Evolutionary conservation across 2,113 vertebrate species (phyloP).

Genomic region (Neopipo cinnamomea): DNA sequence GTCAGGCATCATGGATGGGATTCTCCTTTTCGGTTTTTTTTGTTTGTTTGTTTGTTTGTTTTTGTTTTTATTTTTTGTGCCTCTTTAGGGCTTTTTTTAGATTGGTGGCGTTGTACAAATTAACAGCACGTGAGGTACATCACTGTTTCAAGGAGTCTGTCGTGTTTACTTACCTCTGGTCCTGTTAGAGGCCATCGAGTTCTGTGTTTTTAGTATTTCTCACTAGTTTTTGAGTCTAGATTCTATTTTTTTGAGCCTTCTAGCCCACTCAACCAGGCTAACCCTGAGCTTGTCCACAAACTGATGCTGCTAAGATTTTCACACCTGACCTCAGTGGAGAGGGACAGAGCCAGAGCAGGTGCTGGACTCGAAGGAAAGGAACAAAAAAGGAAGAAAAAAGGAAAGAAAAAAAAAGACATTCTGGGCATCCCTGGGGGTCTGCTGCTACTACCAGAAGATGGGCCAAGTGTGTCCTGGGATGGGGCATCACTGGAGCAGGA

Average conservation of each 20-base stretch:
- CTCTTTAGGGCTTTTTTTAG: slow-evolving; percentile 37
- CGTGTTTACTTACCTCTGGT: slow-evolving; percentile 71
- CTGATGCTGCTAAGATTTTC: slow-evolving; percentile 77
- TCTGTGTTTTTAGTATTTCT: slow-evolving; percentile 52
- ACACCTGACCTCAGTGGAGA: slow-evolving; percentile 66
- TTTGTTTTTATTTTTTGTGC: neutral
- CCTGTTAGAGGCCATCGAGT: slow-evolving; percentile 47
- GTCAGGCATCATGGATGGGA: neutral
- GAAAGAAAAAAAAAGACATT: neutral
- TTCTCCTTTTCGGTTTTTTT: neutral
- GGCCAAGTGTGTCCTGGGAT: neutral
- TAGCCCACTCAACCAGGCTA: slow-evolving; percentile 27
- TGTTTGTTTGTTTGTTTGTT: neutral
- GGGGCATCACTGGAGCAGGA: neutral
- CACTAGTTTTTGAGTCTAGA: slow-evolving; percentile 51
- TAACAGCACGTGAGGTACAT: slow-evolving; percentile 54
- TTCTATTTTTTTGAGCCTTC: neutral
- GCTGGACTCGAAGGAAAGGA: neutral
- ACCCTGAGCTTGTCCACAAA: slow-evolving; percentile 65
- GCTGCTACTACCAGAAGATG: neutral
- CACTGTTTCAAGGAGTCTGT: slow-evolving; percentile 62
- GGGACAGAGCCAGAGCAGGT: slow-evolving; percentile 32
- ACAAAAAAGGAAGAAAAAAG: neutral
- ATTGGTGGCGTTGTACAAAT: slow-evolving; percentile 54
- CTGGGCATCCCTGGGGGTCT: slow-evolving; percentile 1